Percentiles rank a stretch among this genome's conserved stretches.
These are phyloP conservation scores for Chrysodeixis includens DNA, from an alignment of 2,888 invertebrate genomes.

Conservation along the genomic window DNA sequence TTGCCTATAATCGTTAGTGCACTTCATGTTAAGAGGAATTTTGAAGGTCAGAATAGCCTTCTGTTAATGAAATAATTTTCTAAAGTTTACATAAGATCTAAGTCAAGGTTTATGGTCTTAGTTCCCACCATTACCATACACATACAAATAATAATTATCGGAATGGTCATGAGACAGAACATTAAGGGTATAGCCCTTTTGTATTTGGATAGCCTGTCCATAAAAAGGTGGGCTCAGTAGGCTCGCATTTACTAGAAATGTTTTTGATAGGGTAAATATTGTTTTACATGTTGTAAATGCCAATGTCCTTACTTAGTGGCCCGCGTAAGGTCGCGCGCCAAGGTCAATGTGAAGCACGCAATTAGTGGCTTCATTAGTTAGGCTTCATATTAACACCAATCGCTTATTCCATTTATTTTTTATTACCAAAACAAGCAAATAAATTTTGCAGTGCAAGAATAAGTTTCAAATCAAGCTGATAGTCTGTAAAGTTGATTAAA, in stretches of 20 bases:
- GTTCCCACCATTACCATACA: neutral
- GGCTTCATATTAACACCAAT: conserved; percentile 68
- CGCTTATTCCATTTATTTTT: conserved; percentile 38
- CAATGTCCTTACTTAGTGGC: conserved; percentile 70
- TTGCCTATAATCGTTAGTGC: neutral
- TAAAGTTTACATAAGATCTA: neutral
- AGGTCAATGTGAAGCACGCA: conserved; percentile 73
- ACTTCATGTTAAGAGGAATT: neutral
- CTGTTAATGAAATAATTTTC: neutral
- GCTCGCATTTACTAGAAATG: neutral
- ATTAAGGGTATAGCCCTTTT: too few species aligned
- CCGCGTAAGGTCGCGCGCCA: conserved; percentile 71
- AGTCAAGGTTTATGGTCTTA: neutral
- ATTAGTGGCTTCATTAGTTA: conserved; percentile 76
- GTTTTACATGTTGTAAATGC: conserved; percentile 61
- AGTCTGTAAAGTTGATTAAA: neutral
- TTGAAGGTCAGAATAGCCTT: neutral
- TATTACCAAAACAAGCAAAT: conserved; percentile 19
- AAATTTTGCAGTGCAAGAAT: neutral
- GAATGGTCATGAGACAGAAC: neutral
- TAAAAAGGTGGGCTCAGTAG: too few species aligned
- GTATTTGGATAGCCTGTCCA: neutral
- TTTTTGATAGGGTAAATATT: conserved; percentile 17
- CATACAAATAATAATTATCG: neutral
- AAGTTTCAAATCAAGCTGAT: conserved; percentile 6